phyloP scores from a whole-genome alignment of 1,140 invertebrate species.

The Trypoxylus dichotomus region DNA sequence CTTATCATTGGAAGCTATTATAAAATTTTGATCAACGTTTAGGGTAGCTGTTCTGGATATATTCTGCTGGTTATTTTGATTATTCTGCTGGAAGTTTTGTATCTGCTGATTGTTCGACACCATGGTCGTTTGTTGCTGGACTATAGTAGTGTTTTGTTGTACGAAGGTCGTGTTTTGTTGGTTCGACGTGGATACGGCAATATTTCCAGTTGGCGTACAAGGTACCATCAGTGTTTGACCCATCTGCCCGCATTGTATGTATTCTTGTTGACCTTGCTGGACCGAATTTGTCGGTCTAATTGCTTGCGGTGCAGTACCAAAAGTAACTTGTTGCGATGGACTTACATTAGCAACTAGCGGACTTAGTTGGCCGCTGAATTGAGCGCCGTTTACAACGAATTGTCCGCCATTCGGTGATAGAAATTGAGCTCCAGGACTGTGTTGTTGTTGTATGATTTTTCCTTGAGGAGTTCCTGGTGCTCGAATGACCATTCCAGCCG shows the following conservation, averaged over 20 bases:
- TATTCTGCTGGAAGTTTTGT: constrained; percentile 45
- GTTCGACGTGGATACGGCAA: constrained; percentile 61
- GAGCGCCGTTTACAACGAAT: constrained; percentile 72
- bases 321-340: constrained; percentile 68
- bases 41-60: constrained; percentile 38
- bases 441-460: constrained; percentile 74
- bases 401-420: constrained; percentile 72
- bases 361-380: constrained; percentile 76
- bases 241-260: constrained; percentile 69
- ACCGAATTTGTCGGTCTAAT: constrained; percentile 50
- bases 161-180: constrained; percentile 73
- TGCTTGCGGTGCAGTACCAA: constrained; percentile 61
- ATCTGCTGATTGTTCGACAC: constrained; percentile 68
- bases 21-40: constrained; percentile 50
- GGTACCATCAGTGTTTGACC: constrained; percentile 78
- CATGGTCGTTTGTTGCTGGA: constrained; percentile 69
- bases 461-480: constrained; percentile 68
- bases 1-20: constrained; percentile 49
- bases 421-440: constrained; percentile 68
- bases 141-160: constrained; percentile 70
- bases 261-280: constrained; percentile 65
- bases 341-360: constrained; percentile 74
- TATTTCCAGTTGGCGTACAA: constrained; percentile 65
- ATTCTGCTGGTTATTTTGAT: constrained; percentile 40
- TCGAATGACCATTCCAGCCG: constrained; percentile 76